Conservation (phyloP, 2,797 vertebrate genomes). For the Gobionotothen gibberifrons region DNA sequence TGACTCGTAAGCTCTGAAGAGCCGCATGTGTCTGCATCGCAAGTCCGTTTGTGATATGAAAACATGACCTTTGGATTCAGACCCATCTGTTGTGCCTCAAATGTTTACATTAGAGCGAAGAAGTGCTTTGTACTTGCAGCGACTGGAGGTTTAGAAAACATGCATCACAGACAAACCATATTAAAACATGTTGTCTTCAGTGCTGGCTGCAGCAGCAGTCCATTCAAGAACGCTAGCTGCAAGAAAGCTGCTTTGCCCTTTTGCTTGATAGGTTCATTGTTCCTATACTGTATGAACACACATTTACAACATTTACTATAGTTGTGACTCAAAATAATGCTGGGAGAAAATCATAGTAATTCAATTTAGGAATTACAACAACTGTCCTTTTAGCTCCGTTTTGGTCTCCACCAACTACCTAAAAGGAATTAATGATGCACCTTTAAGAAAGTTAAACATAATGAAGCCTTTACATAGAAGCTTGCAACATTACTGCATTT, state of each 20-base stretch:
- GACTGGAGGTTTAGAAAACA: slow-evolving; percentile 38
- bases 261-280: not conserved
- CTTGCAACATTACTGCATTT: not conserved
- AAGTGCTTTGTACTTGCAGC: slow-evolving; percentile 29
- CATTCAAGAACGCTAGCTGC: not conserved
- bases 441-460: not conserved
- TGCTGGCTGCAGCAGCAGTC: slow-evolving; percentile 1
- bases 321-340: slow-evolving; percentile 9
- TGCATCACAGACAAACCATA: slow-evolving; percentile 31
- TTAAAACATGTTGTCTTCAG: slow-evolving; percentile 12
- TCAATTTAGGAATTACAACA: not conserved
- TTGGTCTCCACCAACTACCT: not conserved
- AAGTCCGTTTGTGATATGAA: slow-evolving; percentile 74
- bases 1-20: slow-evolving; percentile 78
- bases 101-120: slow-evolving; percentile 56
- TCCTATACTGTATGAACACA: not conserved
- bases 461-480: not conserved
- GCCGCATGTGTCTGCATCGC: slow-evolving; percentile 71
- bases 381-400: not conserved
- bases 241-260: not conserved
- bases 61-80: slow-evolving; percentile 77
- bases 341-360: slow-evolving; percentile 20
- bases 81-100: slow-evolving; percentile 68
- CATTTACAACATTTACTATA: not conserved
- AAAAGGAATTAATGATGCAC: too few species aligned